Evolutionary conservation across 2,797 vertebrate genomes (phyloP), one percentile per base, ranked within the genome.

Genomic region (Bryconaethiops microstoma): DNA sequence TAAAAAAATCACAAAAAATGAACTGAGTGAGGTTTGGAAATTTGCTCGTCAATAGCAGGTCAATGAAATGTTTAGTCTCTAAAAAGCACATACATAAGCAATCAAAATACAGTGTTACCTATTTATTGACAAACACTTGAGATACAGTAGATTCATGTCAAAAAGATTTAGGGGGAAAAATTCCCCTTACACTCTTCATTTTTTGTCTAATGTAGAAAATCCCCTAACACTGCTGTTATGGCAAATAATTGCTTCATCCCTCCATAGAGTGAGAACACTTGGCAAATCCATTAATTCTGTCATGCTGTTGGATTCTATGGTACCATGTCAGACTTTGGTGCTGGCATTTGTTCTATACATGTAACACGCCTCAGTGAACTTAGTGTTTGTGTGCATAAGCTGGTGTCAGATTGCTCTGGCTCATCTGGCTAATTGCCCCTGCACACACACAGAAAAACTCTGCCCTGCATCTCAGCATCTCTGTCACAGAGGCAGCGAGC

Each of bases 261-360:
- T 52, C 23, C 2, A 40, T 19, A 54, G 19, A 59, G 5, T 60
- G 6, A 60, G 12, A 10, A 54, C 16, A 16, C 52, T 17, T n/a
- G 7, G 69, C 48, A 29, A 17, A 68, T 21, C 65, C 21, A 5
- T 6, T 48, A 10, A 7, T 21, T 4, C 42, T 67, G 4, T 52
- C 7, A n/a, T 9, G 9, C 17, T 72, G 5, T 57, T 17, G 5
- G 6, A 7, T 54, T 70, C 60, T 23, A 19, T 45, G 64, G 39
- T 76, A 23, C 40, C 67, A 7, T 72, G 35, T 35, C 77, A 79
- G 14, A 14, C 75, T 57, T 59, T 67, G 54, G 74, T 76, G n/a
- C 59, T 83, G 88, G 88, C 82, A 78, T 89, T 92, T 88, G 88
- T 92, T 89, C 88, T 82, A 67, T 79, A 39, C 76, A 64, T 88